These are phyloP conservation scores for Phocoena phocoena DNA, from an alignment of 2,113 vertebrate genomes.

Conservation along the genomic window DNA sequence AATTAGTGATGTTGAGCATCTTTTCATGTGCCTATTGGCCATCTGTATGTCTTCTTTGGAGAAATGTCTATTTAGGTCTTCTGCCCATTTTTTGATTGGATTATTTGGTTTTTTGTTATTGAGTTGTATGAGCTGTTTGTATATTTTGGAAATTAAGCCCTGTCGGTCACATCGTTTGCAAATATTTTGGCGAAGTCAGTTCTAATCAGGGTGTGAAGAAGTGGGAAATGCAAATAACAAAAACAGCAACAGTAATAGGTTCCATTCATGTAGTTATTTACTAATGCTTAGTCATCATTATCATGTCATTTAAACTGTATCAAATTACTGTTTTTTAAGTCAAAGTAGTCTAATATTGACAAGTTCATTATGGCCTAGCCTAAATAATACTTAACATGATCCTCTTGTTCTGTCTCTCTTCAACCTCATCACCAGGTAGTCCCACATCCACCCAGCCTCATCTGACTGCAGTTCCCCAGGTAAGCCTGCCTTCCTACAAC, in stretches of 20 bases:
- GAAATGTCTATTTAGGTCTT: background rate
- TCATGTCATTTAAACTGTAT: background rate
- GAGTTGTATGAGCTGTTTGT: background rate
- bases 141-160: background rate
- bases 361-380: background rate
- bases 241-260: background rate
- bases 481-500: fast-evolving
- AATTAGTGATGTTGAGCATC: background rate
- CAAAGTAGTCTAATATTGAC: background rate
- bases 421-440: background rate
- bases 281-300: background rate
- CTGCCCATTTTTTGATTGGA: background rate
- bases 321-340: background rate
- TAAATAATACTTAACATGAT: background rate
- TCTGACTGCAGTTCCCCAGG: background rate
- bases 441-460: background rate
- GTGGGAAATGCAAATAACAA: background rate
- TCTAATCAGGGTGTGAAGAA: background rate
- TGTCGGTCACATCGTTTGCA: background rate
- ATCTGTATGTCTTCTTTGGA: background rate
- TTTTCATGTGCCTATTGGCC: background rate
- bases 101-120: background rate
- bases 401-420: background rate
- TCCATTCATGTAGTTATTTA: background rate
- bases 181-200: background rate